Conservation (phyloP, 2,113 vertebrate species). For the Nibea albiflora region DNA sequence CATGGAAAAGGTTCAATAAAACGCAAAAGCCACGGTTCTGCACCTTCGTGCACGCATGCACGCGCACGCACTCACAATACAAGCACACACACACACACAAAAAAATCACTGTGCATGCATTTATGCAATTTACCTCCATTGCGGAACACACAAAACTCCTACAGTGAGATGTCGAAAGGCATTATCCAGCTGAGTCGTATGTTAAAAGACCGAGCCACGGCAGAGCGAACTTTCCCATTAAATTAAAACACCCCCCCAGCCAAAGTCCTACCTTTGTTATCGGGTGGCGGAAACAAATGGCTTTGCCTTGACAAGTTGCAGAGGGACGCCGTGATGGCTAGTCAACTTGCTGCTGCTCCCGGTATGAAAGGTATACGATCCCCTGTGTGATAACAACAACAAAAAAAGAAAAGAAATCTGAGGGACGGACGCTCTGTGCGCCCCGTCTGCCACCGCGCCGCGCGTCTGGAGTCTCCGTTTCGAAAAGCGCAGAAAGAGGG, state of each 20-base stretch:
- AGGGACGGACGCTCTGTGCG: constrained; percentile 51
- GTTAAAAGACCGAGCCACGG: background rate
- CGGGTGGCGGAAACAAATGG: constrained; percentile 34
- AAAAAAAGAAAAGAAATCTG: constrained; percentile 21
- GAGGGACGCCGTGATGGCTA: constrained; percentile 32
- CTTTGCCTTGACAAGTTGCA: constrained; percentile 53
- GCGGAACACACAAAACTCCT: constrained; percentile 10
- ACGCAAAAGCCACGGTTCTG: background rate
- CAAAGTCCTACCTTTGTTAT: constrained; percentile 72
- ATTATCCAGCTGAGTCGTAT: constrained; percentile 3
- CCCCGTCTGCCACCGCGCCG: constrained; percentile 65
- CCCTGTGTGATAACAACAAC: constrained; percentile 35
- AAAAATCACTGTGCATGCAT: background rate
- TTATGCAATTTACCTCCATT: background rate
- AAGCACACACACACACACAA: background rate
- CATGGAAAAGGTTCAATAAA: background rate
- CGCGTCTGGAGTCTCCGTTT: constrained; percentile 69
- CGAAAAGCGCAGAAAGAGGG: constrained; percentile 53
- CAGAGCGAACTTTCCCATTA: constrained; percentile 66
- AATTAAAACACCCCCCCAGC: constrained; percentile 9
- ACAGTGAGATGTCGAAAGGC: background rate
- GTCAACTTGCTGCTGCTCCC: constrained; percentile 60
- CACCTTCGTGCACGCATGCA: background rate
- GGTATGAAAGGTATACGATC: constrained; percentile 71
- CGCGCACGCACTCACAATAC: background rate